Base-by-base conservation (phyloP, 2,113 vertebrate species). In the Burhinus bistriatus region DNA sequence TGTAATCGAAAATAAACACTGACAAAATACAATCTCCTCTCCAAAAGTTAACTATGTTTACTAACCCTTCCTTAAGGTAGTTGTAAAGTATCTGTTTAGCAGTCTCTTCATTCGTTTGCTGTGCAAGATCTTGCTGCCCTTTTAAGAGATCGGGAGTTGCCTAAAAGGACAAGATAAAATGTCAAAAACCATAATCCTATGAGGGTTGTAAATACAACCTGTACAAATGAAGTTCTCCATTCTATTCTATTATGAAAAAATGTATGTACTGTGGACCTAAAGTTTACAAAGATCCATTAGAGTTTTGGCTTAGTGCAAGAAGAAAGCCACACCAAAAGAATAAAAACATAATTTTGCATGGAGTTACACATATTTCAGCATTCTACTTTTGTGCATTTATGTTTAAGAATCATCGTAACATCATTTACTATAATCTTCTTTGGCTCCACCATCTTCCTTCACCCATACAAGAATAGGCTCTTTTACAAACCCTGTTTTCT, bases 11-110 rank as follows among this genome's bases (percentile, higher is more conserved):
- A 77, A 79, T 13, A 90, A 71, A 49, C 30, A 44, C 0, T 12
- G 19, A 54, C 42, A 80, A 87, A 90, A 89, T 14, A 61, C 17
- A 64, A 21, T 29, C 27, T 49, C 57, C 38, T n/a, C 34, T 58
- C 12, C 36, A 55, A 29, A 80, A 85, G 14, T 47, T 64, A 76
- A 44, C 5, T 68, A 49, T 57, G 45, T 25, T 87, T 95, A 99
- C 99, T 98, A 52, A 99, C 99, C 99, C 99, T 93, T 99, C 99
- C 97, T 99, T 99, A 51, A 99, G 99, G 96, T 99, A 99, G 98
- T 98, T 99, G 94, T 99, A 99, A 93, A 99, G 98, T 93, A 99
- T 99, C 95, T 99, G 99, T 97, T 99, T 99, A 69, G 99, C 99
- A 1, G 99, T 99, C 98, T 99, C 99, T 97, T 99, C 99, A 27